phyloP scores from a whole-genome alignment of 2,797 vertebrate species.

The Cossypha caffra region DNA sequence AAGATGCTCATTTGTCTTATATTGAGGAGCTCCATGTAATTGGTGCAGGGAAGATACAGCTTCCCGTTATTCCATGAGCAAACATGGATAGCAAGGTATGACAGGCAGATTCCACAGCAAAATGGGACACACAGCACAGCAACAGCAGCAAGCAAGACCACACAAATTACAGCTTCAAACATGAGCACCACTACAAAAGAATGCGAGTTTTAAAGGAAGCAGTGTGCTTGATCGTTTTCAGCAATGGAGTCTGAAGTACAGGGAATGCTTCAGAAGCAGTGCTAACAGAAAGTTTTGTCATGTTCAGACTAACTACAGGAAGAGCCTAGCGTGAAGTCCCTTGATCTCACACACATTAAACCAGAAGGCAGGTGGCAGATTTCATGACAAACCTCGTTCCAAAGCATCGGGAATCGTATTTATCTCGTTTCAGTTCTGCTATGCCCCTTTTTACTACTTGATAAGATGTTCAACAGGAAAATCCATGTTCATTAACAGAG shows the following conservation, averaged over 20 bases:
- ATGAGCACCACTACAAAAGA: not conserved
- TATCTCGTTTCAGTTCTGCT: not conserved
- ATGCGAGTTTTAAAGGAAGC: not conserved
- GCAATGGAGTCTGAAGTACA: not conserved
- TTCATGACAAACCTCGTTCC: not conserved
- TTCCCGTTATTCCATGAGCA: not conserved
- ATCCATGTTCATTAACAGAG: not conserved
- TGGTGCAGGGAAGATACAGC: not conserved
- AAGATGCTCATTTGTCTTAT: not conserved
- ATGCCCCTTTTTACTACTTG: not conserved
- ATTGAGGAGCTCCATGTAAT: not conserved
- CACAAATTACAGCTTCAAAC: not conserved
- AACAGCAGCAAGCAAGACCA: not conserved
- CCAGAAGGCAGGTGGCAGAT: not conserved
- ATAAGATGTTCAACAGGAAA: not conserved
- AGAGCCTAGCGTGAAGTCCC: not conserved
- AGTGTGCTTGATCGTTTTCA: not conserved
- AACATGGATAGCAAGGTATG: not conserved
- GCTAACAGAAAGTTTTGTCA: not conserved
- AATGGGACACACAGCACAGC: rapidly evolving
- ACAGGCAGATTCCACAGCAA: not conserved
- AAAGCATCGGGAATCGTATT: not conserved
- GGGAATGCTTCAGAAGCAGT: not conserved
- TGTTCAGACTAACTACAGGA: not conserved
- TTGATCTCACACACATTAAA: not conserved